Percentiles rank a stretch among this genome's conserved stretches.
These are phyloP conservation scores for Tinea semifulvella DNA, from an alignment of 2,888 invertebrate species.

Conservation along the genomic window DNA sequence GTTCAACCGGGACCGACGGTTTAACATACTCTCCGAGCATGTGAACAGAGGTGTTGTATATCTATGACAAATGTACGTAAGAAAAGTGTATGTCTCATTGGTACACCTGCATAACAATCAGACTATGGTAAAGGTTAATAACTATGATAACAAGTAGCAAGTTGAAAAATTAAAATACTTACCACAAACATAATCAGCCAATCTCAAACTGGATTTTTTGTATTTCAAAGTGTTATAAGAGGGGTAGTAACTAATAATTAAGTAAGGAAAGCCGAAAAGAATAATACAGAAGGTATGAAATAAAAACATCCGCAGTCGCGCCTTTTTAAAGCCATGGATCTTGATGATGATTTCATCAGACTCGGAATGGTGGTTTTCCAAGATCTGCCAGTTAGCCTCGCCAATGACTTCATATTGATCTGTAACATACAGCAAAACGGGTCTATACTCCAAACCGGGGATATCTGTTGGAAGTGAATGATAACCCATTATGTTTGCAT, in stretches of 20 bases:
- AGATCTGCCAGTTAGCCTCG: constrained; percentile 59
- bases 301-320: constrained; percentile 43
- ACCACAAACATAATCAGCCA: constrained; percentile 66
- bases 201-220: constrained; percentile 62
- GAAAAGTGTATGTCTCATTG: too few species aligned
- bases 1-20: too few species aligned
- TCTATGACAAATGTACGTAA: too few species aligned
- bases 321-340: constrained; percentile 62
- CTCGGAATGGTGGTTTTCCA: constrained; percentile 44
- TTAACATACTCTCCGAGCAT: too few species aligned
- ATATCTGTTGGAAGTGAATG: constrained; percentile 27
- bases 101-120: too few species aligned
- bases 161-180: constrained; percentile 24
- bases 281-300: constrained; percentile 60
- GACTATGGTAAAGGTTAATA: too few species aligned
- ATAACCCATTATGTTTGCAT: constrained; percentile 11
- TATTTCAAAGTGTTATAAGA: constrained; percentile 61
- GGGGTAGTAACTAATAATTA: constrained; percentile 66
- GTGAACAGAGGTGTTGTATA: too few species aligned
- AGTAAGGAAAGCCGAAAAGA: constrained; percentile 65
- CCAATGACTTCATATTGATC: constrained; percentile 67
- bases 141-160: too few species aligned
- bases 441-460: constrained; percentile 27
- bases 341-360: constrained; percentile 54
- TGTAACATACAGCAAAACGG: constrained; percentile 34